Evolutionary conservation across 2,888 invertebrate species (phyloP).

Genomic region (Steinernema carpocapsae): DNA sequence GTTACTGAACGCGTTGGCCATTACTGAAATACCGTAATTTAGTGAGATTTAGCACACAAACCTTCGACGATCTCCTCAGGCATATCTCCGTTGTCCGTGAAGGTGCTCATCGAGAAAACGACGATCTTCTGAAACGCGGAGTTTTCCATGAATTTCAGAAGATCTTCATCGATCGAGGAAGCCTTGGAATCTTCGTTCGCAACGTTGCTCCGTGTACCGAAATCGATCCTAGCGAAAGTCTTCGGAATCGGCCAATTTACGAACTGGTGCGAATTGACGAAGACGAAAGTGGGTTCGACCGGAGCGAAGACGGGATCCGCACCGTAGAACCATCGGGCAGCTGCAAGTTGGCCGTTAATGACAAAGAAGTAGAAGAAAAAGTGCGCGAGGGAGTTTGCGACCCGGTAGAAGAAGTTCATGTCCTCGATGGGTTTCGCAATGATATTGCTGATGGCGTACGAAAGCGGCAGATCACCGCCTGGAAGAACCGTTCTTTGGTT

Average conservation of each 20-base stretch:
- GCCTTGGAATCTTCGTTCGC: not conserved
- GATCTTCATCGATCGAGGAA: constrained; percentile 4
- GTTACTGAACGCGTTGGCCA: not conserved
- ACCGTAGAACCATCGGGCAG: not conserved
- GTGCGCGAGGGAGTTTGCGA: not conserved
- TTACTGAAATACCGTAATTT: not conserved
- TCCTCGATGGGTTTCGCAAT: not conserved
- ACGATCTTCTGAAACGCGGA: not conserved
- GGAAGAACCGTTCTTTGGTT: not conserved
- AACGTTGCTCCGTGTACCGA: not conserved
- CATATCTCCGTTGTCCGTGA: constrained; percentile 8
- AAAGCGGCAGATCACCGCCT: not conserved
- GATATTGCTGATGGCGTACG: not conserved
- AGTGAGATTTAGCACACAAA: not conserved
- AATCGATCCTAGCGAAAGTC: constrained; percentile 13
- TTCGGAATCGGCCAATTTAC: not conserved
- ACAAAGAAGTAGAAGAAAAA: not conserved
- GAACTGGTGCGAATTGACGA: not conserved
- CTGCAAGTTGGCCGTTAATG: not conserved
- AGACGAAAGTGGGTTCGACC: not conserved
- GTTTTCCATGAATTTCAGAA: not conserved
- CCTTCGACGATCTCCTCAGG: not conserved
- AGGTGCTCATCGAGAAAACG: constrained; percentile 29
- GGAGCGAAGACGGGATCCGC: not conserved
- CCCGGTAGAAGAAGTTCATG: not conserved